Base-by-base conservation (phyloP, 2,797 vertebrate species). In the Amblyraja radiata region DNA sequence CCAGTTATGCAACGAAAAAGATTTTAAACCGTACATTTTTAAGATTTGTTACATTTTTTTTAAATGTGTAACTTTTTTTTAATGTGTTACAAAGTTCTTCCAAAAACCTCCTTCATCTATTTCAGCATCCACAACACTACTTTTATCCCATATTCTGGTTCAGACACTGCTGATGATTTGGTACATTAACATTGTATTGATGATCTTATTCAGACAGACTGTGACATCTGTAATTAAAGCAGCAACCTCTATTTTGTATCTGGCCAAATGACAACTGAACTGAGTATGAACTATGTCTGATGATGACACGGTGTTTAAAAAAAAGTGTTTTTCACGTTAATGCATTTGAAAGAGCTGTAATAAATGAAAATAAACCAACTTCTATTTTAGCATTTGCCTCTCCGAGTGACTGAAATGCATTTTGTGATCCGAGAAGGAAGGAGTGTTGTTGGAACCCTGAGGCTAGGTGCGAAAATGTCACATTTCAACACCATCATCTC, bases 391-490 rank as follows among this genome's bases (percentile, higher is more conserved):
- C 32, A 21, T 65, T 36, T 68, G 7, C 10, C 80, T 83, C 54
- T 83, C 80, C 11, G 3, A 58, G 5, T 23, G 63, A 71, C 16
- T 68, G 61, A 71, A 36, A 28, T 7, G 36, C 54, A 86, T 61
- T 86, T 23, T 58, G 25, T 58, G 83, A 86, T 86, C 58, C 0
- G 11, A 84, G 63, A 10, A 16, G n/a, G 61, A n/a, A 68, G 16
- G 1, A 10, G 61, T 10, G 58, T 65, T 88, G 1, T n/a, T 21
- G 13, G 83, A 10, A 86, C 54, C 58, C 83, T 63, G 25, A 63
- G 83, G 83, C 58, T 68, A 32, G 84, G 28, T 32, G 84, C 54
- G 18, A 32, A 88, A 88, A 88, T 65, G 84, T 65, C 61, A 88
- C 23, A 68, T 63, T 58, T 54, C 84, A 88, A 61, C 61, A 88